Conservation (phyloP, 2,888 invertebrate species). For the Megastigmus dorsalis region DNA sequence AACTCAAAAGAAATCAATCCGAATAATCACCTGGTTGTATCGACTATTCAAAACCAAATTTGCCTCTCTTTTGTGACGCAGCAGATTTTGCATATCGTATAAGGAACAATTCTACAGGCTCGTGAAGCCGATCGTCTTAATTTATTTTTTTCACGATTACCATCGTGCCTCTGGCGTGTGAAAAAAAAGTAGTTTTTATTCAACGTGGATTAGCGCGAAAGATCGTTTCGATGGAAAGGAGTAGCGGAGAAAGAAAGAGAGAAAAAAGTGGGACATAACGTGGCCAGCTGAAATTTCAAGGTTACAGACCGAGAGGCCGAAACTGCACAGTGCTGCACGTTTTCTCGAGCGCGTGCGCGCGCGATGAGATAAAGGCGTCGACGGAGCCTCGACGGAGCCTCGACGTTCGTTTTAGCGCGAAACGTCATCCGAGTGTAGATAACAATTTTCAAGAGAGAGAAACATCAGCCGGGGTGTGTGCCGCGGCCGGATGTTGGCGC, state of each 20-base stretch:
- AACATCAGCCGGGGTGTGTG: neutral
- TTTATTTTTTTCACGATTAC: too few relatives aligned
- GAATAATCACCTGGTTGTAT: neutral
- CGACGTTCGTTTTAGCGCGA: neutral
- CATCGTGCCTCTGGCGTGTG: too few relatives aligned
- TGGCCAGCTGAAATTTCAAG: constrained; percentile 22
- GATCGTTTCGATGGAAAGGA: neutral
- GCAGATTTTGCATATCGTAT: too few relatives aligned
- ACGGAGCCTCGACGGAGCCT: too few relatives aligned
- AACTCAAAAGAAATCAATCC: too few relatives aligned
- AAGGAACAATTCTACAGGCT: too few relatives aligned
- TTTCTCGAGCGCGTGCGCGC: neutral
- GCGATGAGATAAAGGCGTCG: neutral
- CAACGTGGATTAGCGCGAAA: too few relatives aligned
- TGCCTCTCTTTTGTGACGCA: too few relatives aligned
- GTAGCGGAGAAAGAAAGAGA: neutral
- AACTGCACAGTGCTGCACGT: constrained; percentile 1
- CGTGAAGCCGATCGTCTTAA: too few relatives aligned
- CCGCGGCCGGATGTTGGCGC: too few relatives aligned
- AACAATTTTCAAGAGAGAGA: neutral
- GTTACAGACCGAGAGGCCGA: neutral
- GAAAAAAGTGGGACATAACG: neutral
- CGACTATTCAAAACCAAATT: too few relatives aligned
- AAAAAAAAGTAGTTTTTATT: too few relatives aligned
- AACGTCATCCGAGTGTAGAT: constrained; percentile 25